Evolutionary conservation across 2,113 vertebrate species (phyloP).

Genomic region (Apistogramma diplotaenia): DNA sequence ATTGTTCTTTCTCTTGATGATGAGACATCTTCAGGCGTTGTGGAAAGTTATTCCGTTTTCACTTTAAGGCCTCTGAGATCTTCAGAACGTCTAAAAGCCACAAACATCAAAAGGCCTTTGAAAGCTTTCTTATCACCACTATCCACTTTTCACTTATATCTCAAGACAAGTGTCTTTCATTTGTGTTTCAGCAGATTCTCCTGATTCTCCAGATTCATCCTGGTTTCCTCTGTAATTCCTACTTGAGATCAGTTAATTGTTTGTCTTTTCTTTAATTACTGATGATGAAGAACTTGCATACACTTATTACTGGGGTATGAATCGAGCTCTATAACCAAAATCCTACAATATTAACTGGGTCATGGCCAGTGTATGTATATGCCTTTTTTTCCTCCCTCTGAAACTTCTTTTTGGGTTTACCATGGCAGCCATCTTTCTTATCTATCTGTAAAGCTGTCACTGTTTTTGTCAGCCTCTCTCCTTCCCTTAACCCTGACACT

Average conservation of each 20-base stretch:
- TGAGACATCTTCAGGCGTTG: constrained; percentile 19
- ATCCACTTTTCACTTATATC: constrained; percentile 9
- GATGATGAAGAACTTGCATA: constrained; percentile 74
- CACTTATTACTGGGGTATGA: constrained; percentile 63
- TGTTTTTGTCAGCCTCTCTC: constrained; percentile 39
- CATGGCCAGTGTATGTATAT: constrained; percentile 50
- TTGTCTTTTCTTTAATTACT: constrained; percentile 61
- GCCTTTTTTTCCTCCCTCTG: constrained; percentile 55
- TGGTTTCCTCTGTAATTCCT: constrained; percentile 51
- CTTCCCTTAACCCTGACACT: constrained; percentile 32
- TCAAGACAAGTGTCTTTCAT: constrained; percentile 26
- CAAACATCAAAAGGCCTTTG: constrained; percentile 23
- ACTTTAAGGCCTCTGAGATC: constrained; percentile 16
- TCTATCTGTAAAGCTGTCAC: constrained; percentile 39
- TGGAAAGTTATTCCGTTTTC: constrained; percentile 25
- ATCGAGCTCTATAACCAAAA: constrained; percentile 73
- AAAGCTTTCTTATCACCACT: constrained; percentile 21
- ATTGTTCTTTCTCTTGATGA: constrained; percentile 23
- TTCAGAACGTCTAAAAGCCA: constrained; percentile 1
- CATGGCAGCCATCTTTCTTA: constrained; percentile 25
- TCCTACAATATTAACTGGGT: constrained; percentile 24
- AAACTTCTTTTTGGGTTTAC: constrained; percentile 34
- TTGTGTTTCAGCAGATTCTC: constrained; percentile 19
- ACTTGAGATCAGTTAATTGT: constrained; percentile 72
- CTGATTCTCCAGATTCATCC: too few species aligned